Evolutionary conservation across 2,113 vertebrate genomes (phyloP).

Genomic region (Pomatorhinus ruficollis): DNA sequence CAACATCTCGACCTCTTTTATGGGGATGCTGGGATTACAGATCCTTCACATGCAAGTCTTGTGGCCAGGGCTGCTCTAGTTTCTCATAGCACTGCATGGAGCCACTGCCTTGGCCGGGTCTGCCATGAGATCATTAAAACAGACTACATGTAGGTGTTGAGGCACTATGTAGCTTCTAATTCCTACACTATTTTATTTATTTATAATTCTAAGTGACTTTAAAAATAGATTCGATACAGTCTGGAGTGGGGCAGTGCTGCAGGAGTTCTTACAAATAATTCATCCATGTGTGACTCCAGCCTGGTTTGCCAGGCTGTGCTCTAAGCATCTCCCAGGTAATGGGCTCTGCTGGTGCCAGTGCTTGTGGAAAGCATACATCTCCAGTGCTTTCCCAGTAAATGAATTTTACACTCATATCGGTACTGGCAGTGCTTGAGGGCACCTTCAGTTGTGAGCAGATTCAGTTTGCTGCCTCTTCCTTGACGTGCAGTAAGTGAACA

Average conservation of each 20-base stretch:
- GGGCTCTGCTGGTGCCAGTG: rapidly evolving
- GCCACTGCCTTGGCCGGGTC: not conserved
- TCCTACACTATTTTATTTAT: constrained; percentile 37
- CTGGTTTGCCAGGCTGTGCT: not conserved
- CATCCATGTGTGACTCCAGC: not conserved
- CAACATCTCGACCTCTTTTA: not conserved
- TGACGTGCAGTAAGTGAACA: not conserved
- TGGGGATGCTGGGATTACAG: not conserved
- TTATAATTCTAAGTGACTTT: constrained; percentile 59
- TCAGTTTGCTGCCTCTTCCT: not conserved
- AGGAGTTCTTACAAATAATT: constrained; percentile 48
- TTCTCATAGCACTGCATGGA: not conserved
- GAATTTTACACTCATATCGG: not conserved
- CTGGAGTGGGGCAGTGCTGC: not conserved
- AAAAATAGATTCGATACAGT: constrained; percentile 26
- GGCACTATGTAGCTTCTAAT: constrained; percentile 24
- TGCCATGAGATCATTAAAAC: not conserved
- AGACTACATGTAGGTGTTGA: not conserved
- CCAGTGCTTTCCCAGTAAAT: not conserved
- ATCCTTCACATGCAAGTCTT: not conserved
- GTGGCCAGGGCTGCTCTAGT: not conserved
- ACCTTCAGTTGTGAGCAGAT: not conserved
- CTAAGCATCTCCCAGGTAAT: not conserved
- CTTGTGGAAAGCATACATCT: not conserved
- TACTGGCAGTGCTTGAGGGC: not conserved